A percentile compares a stretch with the other conserved stretches of the same genome.
phyloP scores from a whole-genome alignment of 2,113 vertebrate species.

The Phodopus roborovskii region DNA sequence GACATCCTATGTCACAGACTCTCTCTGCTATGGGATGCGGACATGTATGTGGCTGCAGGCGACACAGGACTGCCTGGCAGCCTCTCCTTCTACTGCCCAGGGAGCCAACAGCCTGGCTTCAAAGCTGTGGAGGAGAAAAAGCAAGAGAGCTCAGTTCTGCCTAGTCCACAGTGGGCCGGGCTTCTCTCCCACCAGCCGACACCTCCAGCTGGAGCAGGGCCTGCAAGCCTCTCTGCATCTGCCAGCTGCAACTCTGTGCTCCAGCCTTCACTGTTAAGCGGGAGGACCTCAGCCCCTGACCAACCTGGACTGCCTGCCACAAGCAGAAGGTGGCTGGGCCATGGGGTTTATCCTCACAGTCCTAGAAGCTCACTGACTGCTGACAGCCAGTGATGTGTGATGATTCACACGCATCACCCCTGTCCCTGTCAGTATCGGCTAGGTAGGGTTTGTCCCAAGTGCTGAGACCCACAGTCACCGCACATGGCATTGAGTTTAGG shows the following conservation, averaged over 20 bases:
- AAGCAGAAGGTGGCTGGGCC: fast-evolving
- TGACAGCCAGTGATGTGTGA: neutral
- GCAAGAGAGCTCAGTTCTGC: neutral
- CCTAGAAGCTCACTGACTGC: neutral
- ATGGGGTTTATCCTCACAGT: too few species aligned
- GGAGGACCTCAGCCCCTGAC: neutral
- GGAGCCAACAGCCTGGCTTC: neutral
- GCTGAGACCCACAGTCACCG: neutral
- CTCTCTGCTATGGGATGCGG: neutral
- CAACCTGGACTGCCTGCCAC: neutral
- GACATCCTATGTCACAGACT: neutral
- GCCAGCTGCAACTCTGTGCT: fast-evolving
- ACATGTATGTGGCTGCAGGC: neutral
- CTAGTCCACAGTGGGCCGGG: neutral
- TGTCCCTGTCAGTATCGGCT: neutral
- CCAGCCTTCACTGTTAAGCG: neutral
- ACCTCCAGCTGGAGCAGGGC: neutral
- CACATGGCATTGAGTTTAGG: neutral
- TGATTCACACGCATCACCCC: neutral
- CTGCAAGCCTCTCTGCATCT: too few species aligned
- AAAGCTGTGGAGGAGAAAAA: neutral
- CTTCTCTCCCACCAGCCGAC: neutral
- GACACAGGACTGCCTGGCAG: neutral
- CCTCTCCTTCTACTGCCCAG: neutral
- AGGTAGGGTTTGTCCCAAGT: neutral